These are phyloP conservation scores for Dastarcus helophoroides DNA, from an alignment of 2,888 invertebrate species.

Conservation along the genomic window DNA sequence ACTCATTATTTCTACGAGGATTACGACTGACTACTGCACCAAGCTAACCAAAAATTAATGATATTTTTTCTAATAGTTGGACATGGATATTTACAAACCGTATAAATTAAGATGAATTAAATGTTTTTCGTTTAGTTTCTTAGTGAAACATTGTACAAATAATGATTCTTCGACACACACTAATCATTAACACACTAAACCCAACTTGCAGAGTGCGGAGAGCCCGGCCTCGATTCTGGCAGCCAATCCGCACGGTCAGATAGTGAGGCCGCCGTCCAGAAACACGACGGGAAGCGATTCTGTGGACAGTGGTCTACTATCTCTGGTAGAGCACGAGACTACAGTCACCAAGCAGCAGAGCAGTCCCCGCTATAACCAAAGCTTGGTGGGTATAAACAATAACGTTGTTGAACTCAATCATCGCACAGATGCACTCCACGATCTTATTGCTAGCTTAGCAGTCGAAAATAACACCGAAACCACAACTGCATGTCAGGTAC, in stretches of 20 bases:
- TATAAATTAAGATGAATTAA: no score
- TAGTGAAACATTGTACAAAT: no score
- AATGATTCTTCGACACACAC: no score
- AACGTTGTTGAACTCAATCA: constrained; percentile 21
- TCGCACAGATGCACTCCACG: constrained; percentile 35
- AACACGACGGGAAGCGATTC: constrained; percentile 19
- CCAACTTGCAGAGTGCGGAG: constrained; percentile 27
- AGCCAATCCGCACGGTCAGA: constrained; percentile 33
- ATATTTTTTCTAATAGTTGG: no score
- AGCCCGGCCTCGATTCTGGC: constrained; percentile 28
- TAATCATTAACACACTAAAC: no score
- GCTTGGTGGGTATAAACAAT: constrained; percentile 36
- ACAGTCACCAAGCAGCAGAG: constrained; percentile 19
- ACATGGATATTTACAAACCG: no score
- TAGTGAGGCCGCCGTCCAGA: constrained; percentile 21
- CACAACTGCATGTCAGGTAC: constrained; percentile 40
- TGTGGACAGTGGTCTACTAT: constrained; percentile 32
- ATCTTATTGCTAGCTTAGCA: constrained; percentile 38
- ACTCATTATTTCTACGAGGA: no score
- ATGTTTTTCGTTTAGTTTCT: no score
- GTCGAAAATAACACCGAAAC: constrained; percentile 32
- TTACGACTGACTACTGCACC: no score
- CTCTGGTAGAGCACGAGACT: constrained; percentile 31
- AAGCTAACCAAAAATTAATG: no score
- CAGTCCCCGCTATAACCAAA: constrained; percentile 18